Evolutionary conservation across 2,888 invertebrate species (phyloP), one percentile per base, ranked within the genome.

Genomic region (Teleiodes luculella): DNA sequence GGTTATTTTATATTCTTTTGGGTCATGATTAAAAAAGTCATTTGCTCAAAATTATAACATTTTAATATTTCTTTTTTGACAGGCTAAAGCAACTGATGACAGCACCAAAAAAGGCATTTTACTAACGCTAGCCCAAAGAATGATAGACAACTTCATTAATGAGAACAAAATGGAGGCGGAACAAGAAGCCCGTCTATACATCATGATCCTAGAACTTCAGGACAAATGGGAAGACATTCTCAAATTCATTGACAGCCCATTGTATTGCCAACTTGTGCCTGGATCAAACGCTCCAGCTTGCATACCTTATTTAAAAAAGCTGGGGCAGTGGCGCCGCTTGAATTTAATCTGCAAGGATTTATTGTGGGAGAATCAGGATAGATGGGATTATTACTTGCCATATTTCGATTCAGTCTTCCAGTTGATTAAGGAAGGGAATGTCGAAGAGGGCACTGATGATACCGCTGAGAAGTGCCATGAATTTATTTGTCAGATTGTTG

Each of bases 101-200:
- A 77, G 80, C 6, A 86, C 90, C 1, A 94, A 93, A 72, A 87
- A 83, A 60, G 92, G 92, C 59, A 92, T 98, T 61, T 93, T 95
- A 24, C 91, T 98, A 30, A 93, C 95, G 1, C 88, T 99, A 57
- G 98, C 98, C 5, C 97, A 98, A 79, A 92, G 96, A 77, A 98
- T 99, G 98, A 94, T 98, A 28, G 92, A 95, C 65, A 98, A 98
- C 78, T 93, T 96, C 74, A 94, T 97, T 53, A 89, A 92, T 4
- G 97, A 97, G 59, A 94, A 95, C 63, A 97, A 96, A 87, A 91
- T 97, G 71, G 97, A 97, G 76, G 96, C 97, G 0, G 98, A 98
- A 77, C 97, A 97, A 82, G 98, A 99, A 80, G 95, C 97, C 0
- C 94, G 96, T 55, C 91, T 98, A 41, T 98, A 97, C 83, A 90